phyloP scores from a whole-genome alignment of 2,797 vertebrate species.

The Hypotaenidia okinawae region DNA sequence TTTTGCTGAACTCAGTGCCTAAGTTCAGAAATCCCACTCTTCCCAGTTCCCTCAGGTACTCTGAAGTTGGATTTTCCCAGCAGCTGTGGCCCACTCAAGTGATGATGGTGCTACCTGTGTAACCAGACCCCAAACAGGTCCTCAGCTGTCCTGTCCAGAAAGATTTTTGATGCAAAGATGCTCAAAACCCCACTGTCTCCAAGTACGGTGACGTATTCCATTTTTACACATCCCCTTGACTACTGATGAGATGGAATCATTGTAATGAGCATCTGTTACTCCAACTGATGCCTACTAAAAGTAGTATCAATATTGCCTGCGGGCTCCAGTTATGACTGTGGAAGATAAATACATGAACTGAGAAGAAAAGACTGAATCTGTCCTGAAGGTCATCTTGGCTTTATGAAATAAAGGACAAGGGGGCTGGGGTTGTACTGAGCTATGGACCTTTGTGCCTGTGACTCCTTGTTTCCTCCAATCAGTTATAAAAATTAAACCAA shows the following conservation, averaged over 20 bases:
- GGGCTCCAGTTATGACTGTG: background rate
- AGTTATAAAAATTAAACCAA: background rate
- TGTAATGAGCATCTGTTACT: background rate
- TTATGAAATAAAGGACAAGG: background rate
- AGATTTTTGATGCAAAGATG: background rate
- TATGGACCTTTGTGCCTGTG: background rate
- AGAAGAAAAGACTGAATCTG: background rate
- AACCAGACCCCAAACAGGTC: background rate
- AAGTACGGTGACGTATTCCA: accelerated
- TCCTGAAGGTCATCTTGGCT: background rate
- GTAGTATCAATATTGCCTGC: background rate
- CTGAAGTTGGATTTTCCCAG: background rate
- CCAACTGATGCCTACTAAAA: background rate
- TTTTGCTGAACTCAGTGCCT: background rate
- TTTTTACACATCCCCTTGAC: background rate
- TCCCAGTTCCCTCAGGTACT: background rate
- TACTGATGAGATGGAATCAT: background rate
- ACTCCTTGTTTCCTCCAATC: background rate
- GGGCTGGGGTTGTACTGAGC: background rate
- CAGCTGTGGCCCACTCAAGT: background rate
- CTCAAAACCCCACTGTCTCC: background rate
- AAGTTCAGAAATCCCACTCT: background rate
- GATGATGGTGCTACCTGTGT: background rate
- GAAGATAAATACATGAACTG: background rate
- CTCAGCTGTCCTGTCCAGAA: background rate